A percentile compares a stretch with the other conserved stretches of the same genome.
Evolutionary conservation across 2,797 vertebrate species (phyloP).

Genomic region (Pseudopleuronectes americanus): DNA sequence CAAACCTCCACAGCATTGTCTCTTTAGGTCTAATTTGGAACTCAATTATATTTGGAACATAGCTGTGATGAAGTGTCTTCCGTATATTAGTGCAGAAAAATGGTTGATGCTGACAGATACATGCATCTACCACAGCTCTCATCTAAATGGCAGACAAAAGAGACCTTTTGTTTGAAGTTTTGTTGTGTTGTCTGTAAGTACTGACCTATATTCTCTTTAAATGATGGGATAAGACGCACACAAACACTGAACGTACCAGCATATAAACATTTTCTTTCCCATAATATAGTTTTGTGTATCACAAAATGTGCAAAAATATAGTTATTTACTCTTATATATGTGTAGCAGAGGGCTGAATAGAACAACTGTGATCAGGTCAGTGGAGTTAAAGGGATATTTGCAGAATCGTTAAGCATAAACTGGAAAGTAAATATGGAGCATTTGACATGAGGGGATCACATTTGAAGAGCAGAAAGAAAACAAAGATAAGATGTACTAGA

Average conservation of each 20-base stretch:
- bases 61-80: no score
- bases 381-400: conserved; percentile 22
- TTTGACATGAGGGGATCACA: no score
- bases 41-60: no score
- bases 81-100: no score
- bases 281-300: conserved; percentile 47
- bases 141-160: no score
- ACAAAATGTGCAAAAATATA: conserved; percentile 72
- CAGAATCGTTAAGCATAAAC: no score
- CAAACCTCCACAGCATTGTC: no score
- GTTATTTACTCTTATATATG: conserved; percentile 54
- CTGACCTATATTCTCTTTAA: conserved; percentile 13
- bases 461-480: background rate
- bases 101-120: background rate
- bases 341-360: conserved; percentile 50
- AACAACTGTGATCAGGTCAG: conserved; percentile 38
- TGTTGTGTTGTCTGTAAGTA: background rate
- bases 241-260: conserved; percentile 30
- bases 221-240: conserved; percentile 23
- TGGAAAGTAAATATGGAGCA: no score
- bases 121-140: background rate
- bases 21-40: no score
- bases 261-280: conserved; percentile 40
- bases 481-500: no score
- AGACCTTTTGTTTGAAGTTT: background rate